These are phyloP conservation scores for Sebastiscus albofasciatus DNA, from an alignment of 2,797 vertebrate species.

Conservation along the genomic window DNA sequence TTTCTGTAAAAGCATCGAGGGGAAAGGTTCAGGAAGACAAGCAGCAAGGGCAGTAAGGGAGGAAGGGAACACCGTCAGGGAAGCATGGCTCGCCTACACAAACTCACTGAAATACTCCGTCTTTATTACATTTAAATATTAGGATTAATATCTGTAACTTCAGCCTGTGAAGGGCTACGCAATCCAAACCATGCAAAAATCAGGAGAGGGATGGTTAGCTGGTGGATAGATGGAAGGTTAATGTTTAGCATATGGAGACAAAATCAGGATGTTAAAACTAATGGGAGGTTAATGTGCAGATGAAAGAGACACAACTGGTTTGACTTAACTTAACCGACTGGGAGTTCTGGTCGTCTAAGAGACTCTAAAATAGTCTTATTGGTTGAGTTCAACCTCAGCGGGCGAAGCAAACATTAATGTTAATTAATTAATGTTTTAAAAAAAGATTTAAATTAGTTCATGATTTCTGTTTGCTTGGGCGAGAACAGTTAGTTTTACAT, in stretches of 20 bases:
- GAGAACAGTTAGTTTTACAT: neutral
- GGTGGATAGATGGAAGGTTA: conserved; percentile 37
- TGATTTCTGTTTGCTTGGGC: neutral
- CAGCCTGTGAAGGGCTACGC: conserved; percentile 6
- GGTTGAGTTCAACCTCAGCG: neutral
- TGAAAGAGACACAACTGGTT: conserved; percentile 19
- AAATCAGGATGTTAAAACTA: conserved; percentile 44
- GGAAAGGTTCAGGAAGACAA: conserved; percentile 42
- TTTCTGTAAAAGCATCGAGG: conserved; percentile 18
- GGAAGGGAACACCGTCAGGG: conserved; percentile 24
- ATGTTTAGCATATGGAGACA: conserved; percentile 57
- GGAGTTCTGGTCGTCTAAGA: neutral
- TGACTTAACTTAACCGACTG: neutral
- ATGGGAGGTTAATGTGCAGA: conserved; percentile 18
- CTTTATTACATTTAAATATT: neutral
- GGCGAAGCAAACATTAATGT: neutral
- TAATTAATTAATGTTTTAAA: neutral
- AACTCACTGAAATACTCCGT: neutral
- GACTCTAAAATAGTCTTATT: neutral
- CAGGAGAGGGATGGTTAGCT: conserved; percentile 58
- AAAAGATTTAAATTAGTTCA: neutral
- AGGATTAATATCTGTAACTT: neutral
- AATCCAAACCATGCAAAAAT: conserved; percentile 57
- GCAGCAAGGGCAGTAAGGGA: conserved; percentile 10
- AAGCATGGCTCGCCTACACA: conserved; percentile 11